A percentile compares a stretch with the other conserved stretches of the same genome.
Evolutionary conservation across 2,888 invertebrate species (phyloP).

Genomic region (Temnothorax unifasciatus): DNA sequence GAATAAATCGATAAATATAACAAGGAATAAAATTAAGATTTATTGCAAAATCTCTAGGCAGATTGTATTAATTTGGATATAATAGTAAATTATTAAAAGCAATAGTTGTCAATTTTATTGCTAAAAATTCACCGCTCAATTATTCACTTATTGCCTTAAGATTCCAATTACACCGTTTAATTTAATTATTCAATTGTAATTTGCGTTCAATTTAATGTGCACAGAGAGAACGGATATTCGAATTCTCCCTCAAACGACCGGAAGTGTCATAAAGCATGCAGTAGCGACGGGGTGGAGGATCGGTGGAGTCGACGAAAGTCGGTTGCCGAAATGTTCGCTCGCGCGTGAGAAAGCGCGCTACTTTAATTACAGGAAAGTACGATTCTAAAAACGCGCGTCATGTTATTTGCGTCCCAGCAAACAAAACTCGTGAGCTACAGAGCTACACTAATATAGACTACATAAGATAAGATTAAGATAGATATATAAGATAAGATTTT

Average conservation of each 20-base stretch:
- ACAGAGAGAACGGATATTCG: constrained; percentile 11
- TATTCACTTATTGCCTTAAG: background rate
- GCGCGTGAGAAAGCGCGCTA: constrained; percentile 48
- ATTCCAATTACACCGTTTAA: background rate
- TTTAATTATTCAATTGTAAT: constrained; percentile 26
- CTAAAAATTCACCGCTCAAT: background rate
- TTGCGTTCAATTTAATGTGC: background rate
- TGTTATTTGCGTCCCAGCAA: constrained; percentile 46
- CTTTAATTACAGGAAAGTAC: constrained; percentile 59
- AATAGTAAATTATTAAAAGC: background rate
- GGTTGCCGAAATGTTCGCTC: constrained; percentile 44
- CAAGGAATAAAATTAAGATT: constrained; percentile 1
- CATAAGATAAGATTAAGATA: too few species aligned
- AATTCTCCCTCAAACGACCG: constrained; percentile 18
- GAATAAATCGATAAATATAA: background rate
- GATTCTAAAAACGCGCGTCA: constrained; percentile 42
- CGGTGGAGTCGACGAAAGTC: too few species aligned
- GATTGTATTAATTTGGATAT: background rate
- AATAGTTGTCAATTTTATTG: background rate
- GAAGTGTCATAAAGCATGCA: constrained; percentile 44
- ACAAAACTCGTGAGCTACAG: constrained; percentile 22
- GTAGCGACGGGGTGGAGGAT: constrained; percentile 1
- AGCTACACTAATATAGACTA: background rate
- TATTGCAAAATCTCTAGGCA: background rate
- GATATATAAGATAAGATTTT: too few species aligned